phyloP scores from a whole-genome alignment of 2,888 invertebrate genomes.

The Mesorhabditis sp. region DNA sequence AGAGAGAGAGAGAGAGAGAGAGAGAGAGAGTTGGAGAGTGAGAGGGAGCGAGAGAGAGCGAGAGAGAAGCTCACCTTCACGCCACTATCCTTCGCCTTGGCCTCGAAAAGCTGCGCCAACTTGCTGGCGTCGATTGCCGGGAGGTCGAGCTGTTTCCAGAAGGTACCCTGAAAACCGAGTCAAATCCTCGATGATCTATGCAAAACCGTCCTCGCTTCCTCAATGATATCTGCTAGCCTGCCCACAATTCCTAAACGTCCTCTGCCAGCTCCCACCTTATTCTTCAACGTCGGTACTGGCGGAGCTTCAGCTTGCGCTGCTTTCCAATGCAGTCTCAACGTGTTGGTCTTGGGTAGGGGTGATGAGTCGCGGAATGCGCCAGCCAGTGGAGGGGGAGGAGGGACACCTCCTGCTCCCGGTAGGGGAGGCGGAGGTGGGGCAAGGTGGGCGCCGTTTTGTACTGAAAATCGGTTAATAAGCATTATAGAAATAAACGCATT shows the following conservation, averaged over 20 bases:
- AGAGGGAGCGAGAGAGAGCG: not conserved
- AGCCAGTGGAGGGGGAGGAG: slow-evolving; percentile 52
- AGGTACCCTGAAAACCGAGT: slow-evolving; percentile 58
- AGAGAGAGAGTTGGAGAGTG: not conserved
- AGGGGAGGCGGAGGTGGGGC: slow-evolving; percentile 55
- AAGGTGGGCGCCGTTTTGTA: slow-evolving; percentile 21
- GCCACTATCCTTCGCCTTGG: slow-evolving; percentile 75
- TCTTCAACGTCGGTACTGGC: slow-evolving; percentile 48
- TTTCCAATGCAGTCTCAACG: slow-evolving; percentile 92
- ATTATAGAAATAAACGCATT: no score
- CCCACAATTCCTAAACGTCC: no score
- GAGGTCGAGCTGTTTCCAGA: slow-evolving; percentile 82
- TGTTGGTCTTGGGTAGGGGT: slow-evolving; percentile 6
- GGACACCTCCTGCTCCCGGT: slow-evolving; percentile 33
- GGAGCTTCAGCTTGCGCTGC: slow-evolving; percentile 65
- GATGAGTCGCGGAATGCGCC: slow-evolving; percentile 4
- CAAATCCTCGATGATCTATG: not conserved
- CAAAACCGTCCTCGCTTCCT: not conserved
- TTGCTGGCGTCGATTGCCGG: slow-evolving; percentile 84
- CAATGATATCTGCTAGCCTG: slow-evolving; percentile 12
- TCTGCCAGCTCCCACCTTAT: slow-evolving; percentile 31
- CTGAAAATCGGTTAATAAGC: slow-evolving; percentile 16
- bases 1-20: not conserved
- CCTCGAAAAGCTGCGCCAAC: slow-evolving; percentile 92
- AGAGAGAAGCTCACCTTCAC: slow-evolving; percentile 30